Evolutionary conservation across 2,113 vertebrate genomes (phyloP), one percentile per base, ranked within the genome.

Genomic region (Bufo gargarizans): DNA sequence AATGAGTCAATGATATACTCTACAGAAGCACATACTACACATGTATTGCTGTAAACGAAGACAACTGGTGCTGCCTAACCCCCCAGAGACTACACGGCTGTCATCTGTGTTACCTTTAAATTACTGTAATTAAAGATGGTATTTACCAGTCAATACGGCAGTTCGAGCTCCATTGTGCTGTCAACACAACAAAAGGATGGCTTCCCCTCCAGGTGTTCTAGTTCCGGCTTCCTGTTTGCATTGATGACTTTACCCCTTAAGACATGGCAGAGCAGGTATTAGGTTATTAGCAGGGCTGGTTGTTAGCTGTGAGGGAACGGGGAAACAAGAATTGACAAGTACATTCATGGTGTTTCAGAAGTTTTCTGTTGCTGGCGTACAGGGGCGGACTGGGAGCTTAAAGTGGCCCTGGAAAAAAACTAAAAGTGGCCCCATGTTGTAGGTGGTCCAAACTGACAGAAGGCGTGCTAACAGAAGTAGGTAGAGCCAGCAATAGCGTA

Each of bases 131-230:
- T 65, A n/a, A n/a, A 7, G n/a, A 50, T 69, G 14, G 63, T 53
- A 43, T 71, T 84, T 84, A 84, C 82, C 82, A 12, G 49, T 84
- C 63, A 53, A 53, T 83, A 16, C 45, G 20, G 47, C 12, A 67
- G 59, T 13, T 22, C 61, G 61, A 22, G 82, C 13, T 84, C n/a
- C 47, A 50, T 61, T 55, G 2, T 53, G 63, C 55, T 12, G 55
- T 45, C 59, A 59, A 56, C 22, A 59, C 12, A 55, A 84, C 82
- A 84, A 84, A 83, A 55, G 82, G 45, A 50, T 69, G 65, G 63
- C 53, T 7, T 50, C 10, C 6, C 82, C 63, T 49, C 49, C 82
- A 84, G 63, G 63, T 55, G 82, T 16, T 53, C 8, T 6, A 12
- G 3, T 65, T 65, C 20, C 19, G n/a, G 55, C 78, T 80, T 69